Conservation (phyloP, 2,113 vertebrate genomes). For the Struthio camelus region DNA sequence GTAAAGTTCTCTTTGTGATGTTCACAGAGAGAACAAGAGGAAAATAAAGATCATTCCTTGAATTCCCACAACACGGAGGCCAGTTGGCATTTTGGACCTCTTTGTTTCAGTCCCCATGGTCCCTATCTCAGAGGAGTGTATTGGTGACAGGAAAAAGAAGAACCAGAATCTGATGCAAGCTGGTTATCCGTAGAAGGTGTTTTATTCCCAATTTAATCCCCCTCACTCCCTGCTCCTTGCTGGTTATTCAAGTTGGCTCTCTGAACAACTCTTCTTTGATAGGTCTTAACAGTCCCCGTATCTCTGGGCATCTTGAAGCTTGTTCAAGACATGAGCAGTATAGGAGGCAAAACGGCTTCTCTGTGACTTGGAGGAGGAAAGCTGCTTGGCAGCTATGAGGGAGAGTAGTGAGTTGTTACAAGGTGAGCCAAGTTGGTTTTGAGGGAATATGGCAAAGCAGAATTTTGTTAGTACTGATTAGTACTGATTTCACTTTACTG, state of each 20-base stretch:
- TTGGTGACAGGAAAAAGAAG: neutral
- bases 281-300: neutral
- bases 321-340: neutral
- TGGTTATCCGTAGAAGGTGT: neutral
- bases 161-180: neutral
- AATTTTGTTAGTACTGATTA: neutral
- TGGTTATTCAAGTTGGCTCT: neutral
- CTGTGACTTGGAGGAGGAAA: neutral
- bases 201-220: neutral
- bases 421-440: neutral
- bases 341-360: neutral
- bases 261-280: neutral
- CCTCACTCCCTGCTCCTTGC: neutral
- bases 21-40: neutral
- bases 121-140: neutral
- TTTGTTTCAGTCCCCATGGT: neutral
- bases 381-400: neutral
- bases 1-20: neutral
- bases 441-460: neutral
- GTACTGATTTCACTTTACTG: neutral
- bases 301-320: neutral
- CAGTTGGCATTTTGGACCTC: neutral
- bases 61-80: neutral
- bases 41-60: neutral
- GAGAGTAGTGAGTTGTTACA: neutral